Percentiles rank a stretch among this genome's conserved stretches.
These are phyloP conservation scores for Mesoligia furuncula DNA, from an alignment of 2,888 invertebrate species.

Conservation along the genomic window DNA sequence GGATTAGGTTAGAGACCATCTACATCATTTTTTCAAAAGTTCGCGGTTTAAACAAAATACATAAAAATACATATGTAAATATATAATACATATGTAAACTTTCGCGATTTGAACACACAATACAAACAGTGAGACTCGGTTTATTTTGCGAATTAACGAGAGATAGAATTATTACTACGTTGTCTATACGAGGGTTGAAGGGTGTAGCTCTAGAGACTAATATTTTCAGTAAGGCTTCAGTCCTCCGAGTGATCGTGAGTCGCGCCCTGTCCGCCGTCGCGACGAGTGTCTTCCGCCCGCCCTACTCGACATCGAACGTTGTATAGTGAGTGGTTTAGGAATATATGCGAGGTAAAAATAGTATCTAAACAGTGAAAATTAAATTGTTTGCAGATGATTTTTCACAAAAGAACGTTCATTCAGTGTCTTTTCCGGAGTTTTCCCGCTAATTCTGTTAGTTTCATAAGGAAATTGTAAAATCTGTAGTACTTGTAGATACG, in stretches of 20 bases:
- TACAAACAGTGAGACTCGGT: slow-evolving; percentile 8
- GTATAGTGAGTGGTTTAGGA: slow-evolving; percentile 20
- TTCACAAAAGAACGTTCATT: background rate
- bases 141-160: slow-evolving; percentile 4
- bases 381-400: background rate
- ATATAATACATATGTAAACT: background rate
- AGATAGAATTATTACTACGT: slow-evolving; percentile 5
- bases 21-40: background rate
- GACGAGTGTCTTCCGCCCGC: slow-evolving; percentile 21
- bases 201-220: slow-evolving; percentile 19
- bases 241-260: slow-evolving; percentile 36
- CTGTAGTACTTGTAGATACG: background rate
- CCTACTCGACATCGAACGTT: slow-evolving; percentile 11
- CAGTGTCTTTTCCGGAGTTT: background rate
- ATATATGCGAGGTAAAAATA: slow-evolving; percentile 30
- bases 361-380: background rate
- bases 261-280: slow-evolving; percentile 24
- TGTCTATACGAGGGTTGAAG: slow-evolving; percentile 7
- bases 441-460: background rate
- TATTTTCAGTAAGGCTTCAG: slow-evolving; percentile 54
- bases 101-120: slow-evolving; percentile 6
- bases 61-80: background rate
- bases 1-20: background rate
- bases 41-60: background rate
- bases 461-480: background rate